Evolutionary conservation across 2,113 vertebrate species (phyloP).

Genomic region (Pavo muticus): DNA sequence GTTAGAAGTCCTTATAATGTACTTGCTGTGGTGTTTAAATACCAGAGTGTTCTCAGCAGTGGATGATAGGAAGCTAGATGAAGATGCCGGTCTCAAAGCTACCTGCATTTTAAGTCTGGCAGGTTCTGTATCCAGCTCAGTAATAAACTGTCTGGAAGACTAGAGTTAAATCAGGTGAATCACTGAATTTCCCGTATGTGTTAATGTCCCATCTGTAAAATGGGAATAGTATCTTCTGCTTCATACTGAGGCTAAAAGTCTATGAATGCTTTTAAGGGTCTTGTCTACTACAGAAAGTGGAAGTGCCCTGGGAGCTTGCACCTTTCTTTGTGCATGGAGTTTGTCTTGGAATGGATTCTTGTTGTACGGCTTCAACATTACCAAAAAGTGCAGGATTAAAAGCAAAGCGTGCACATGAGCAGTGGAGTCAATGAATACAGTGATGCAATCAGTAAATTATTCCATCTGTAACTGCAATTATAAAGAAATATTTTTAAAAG

Average conservation of each 20-base stretch:
- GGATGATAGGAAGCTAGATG: not conserved
- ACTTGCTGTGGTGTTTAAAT: not conserved
- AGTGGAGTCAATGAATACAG: not conserved
- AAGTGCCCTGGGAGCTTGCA: not conserved
- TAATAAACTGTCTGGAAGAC: not conserved
- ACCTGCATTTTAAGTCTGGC: not conserved
- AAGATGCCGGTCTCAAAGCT: not conserved
- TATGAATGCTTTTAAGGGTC: not conserved
- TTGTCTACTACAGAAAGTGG: not conserved
- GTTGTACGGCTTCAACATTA: not conserved
- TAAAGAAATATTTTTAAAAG: not conserved
- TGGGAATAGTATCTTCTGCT: not conserved
- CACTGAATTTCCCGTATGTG: not conserved
- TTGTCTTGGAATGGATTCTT: not conserved
- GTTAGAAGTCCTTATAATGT: not conserved
- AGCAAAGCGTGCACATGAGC: constrained; percentile 29
- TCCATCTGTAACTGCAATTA: not conserved
- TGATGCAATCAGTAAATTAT: not conserved
- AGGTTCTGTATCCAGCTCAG: not conserved
- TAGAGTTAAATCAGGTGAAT: not conserved
- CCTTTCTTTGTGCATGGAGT: not conserved
- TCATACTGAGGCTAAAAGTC: not conserved
- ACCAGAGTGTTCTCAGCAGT: not conserved
- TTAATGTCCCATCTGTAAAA: not conserved
- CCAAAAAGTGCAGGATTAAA: not conserved